A percentile compares a stretch with the other conserved stretches of the same genome.
Conservation (phyloP, 2,888 invertebrate genomes). For the Rapana venosa region DNA sequence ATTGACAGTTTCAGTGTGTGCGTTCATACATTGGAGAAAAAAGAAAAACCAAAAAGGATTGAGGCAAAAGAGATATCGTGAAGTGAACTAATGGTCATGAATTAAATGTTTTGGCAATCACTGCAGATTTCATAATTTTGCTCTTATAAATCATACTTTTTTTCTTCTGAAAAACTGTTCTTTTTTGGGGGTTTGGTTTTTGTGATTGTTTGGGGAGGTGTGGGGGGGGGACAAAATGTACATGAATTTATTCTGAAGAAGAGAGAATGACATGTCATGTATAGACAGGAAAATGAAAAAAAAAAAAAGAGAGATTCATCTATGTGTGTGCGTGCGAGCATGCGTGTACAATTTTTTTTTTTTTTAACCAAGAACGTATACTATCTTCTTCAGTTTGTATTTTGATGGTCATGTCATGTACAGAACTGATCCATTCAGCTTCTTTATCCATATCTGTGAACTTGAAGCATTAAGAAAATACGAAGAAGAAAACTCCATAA, state of each 20-base stretch:
- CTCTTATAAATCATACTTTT: no score
- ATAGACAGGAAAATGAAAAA: neutral
- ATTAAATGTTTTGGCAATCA: no score
- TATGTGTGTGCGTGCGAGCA: neutral
- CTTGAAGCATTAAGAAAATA: conserved; percentile 11
- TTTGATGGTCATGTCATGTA: neutral
- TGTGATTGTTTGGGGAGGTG: no score
- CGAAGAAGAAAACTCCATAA: conserved; percentile 15
- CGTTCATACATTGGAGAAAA: no score
- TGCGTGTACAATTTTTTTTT: neutral
- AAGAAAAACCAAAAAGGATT: no score
- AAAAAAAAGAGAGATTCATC: neutral
- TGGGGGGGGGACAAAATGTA: no score
- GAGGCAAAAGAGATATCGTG: no score
- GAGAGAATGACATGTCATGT: neutral
- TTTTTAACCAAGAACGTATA: neutral
- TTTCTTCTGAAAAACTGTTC: neutral
- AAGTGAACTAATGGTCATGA: no score
- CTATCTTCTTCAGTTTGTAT: neutral
- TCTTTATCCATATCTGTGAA: conserved; percentile 24
- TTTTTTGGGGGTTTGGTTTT: neutral
- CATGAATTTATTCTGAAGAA: neutral
- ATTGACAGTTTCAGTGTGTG: no score
- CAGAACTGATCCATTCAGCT: conserved; percentile 7
- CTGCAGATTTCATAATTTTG: no score